Percentiles rank a stretch among this genome's conserved stretches.
Evolutionary conservation across 2,113 vertebrate genomes (phyloP).

Genomic region (Archocentrus centrarchus): DNA sequence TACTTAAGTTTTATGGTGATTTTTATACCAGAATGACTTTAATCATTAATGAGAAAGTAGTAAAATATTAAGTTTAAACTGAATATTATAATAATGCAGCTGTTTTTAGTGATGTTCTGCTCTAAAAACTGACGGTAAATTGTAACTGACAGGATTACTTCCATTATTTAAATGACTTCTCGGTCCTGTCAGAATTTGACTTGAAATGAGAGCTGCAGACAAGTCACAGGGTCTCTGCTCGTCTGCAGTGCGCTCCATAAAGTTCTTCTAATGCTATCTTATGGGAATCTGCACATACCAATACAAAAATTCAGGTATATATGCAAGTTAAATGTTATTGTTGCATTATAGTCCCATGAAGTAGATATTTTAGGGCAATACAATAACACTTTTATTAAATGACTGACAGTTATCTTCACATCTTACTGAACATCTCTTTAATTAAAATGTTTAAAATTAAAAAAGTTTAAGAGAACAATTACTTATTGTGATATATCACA

Average conservation of each 20-base stretch:
- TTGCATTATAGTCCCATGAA: neutral
- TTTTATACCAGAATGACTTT: too few species aligned
- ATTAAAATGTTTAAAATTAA: too few species aligned
- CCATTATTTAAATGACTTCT: conserved; percentile 2
- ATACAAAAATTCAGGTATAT: neutral
- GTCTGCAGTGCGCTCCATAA: neutral
- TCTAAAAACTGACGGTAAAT: neutral
- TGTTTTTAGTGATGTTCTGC: neutral
- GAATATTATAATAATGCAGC: neutral
- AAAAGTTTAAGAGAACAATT: too few species aligned
- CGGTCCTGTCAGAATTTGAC: neutral
- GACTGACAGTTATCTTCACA: neutral
- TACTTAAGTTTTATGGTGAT: neutral
- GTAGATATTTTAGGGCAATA: neutral
- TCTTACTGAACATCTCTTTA: too few species aligned
- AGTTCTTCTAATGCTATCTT: neutral
- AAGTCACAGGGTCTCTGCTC: neutral
- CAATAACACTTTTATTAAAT: neutral
- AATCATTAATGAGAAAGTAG: too few species aligned
- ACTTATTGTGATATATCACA: too few species aligned
- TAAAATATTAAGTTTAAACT: neutral
- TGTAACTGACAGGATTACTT: conserved; percentile 10
- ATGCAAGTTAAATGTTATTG: neutral
- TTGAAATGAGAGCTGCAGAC: neutral
- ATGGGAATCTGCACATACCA: neutral